Conservation (phyloP, 2,797 vertebrate genomes). For the Miichthys miiuy region DNA sequence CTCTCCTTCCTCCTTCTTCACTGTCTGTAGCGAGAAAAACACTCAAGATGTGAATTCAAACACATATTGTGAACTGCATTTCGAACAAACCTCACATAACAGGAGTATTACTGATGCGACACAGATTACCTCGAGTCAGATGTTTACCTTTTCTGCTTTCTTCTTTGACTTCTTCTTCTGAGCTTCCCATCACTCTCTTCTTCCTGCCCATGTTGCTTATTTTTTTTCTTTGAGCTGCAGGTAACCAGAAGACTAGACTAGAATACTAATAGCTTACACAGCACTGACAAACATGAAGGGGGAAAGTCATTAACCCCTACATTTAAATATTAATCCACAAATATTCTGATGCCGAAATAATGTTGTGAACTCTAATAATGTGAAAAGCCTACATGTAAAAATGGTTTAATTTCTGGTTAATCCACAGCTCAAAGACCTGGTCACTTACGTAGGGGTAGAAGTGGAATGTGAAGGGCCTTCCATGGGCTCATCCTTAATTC, state of each 20-base stretch:
- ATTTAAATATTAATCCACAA: background rate
- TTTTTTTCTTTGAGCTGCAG: conserved; percentile 55
- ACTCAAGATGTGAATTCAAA: conserved; percentile 14
- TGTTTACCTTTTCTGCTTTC: conserved; percentile 58
- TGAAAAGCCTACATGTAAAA: background rate
- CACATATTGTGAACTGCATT: background rate
- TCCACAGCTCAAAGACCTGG: background rate
- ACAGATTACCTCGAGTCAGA: background rate
- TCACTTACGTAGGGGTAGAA: conserved; percentile 62
- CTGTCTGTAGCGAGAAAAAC: conserved; percentile 41
- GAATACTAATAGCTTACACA: background rate
- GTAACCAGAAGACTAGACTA: background rate
- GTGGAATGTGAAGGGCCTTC: conserved; percentile 36
- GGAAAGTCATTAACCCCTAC: background rate
- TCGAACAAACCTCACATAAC: background rate
- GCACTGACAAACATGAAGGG: background rate
- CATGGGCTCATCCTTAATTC: conserved; percentile 65
- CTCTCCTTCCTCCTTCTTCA: conserved; percentile 78
- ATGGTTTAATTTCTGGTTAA: background rate
- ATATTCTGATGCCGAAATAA: background rate
- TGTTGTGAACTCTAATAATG: background rate
- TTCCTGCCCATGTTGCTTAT: background rate
- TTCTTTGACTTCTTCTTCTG: conserved; percentile 54
- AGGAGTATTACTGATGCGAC: background rate
- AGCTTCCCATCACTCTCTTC: conserved; percentile 29